A percentile compares a stretch with the other conserved stretches of the same genome.
Conservation (phyloP, 2,113 vertebrate species). For the Speoplatyrhinus poulsoni region DNA sequence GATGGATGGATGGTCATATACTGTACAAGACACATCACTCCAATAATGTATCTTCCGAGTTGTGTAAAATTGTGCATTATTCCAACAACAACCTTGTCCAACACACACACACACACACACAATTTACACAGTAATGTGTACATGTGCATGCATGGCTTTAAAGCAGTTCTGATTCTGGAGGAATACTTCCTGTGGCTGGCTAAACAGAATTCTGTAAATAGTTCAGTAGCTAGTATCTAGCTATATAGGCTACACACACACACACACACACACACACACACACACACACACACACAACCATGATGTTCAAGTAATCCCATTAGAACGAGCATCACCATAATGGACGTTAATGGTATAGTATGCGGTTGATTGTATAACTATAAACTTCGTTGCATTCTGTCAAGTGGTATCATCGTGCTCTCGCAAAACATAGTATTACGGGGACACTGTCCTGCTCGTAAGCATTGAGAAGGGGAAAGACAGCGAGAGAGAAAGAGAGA, state of each 20-base stretch:
- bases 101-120: too few relatives aligned
- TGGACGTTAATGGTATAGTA: conserved; percentile 47
- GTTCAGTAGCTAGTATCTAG: neutral
- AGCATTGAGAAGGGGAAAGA: neutral
- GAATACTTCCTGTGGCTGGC: too few relatives aligned
- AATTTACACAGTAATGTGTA: too few relatives aligned
- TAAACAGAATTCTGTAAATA: neutral
- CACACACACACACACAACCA: neutral
- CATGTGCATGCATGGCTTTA: too few relatives aligned
- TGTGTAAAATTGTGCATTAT: too few relatives aligned
- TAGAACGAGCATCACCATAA: conserved; percentile 17
- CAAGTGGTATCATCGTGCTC: too few relatives aligned
- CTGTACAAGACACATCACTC: too few relatives aligned
- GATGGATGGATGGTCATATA: too few relatives aligned
- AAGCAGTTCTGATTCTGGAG: too few relatives aligned
- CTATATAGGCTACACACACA: neutral
- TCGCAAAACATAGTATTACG: neutral
- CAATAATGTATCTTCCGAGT: too few relatives aligned
- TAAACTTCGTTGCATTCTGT: neutral
- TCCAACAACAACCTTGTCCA: too few relatives aligned
- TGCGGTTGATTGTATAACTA: neutral
- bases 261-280: neutral
- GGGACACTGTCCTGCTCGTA: too few relatives aligned
- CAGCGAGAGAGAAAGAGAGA: neutral
- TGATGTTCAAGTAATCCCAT: neutral